Evolutionary conservation across 1,140 invertebrate genomes (phyloP).

Genomic region (Diuraphis noxia): DNA sequence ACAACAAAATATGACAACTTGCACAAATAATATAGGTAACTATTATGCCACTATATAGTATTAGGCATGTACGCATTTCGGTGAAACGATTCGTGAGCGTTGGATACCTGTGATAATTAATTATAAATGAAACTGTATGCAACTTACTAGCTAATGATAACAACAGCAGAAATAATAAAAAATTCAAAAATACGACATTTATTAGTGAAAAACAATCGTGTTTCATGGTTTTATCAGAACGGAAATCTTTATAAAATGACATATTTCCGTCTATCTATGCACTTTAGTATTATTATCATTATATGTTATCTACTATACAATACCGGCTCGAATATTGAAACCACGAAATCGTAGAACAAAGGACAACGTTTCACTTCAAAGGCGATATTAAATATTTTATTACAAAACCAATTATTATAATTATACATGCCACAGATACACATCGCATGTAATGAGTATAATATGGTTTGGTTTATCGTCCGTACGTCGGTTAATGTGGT

Average conservation of each 20-base stretch:
- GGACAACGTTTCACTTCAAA: neutral
- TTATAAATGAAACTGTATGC: neutral
- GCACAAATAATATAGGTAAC: neutral
- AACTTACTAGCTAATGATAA: neutral
- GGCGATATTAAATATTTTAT: neutral
- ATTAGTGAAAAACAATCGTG: neutral
- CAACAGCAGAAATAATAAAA: neutral
- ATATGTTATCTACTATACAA: neutral
- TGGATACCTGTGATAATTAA: neutral
- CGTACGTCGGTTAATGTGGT: neutral
- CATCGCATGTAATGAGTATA: neutral
- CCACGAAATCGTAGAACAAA: neutral
- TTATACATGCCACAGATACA: neutral
- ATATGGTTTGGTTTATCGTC: too few relatives aligned
- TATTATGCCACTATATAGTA: neutral
- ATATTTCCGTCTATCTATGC: neutral
- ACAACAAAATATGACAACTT: neutral
- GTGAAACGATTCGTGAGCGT: neutral
- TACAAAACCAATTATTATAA: neutral
- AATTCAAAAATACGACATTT: neutral
- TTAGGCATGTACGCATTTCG: neutral
- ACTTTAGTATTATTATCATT: neutral
- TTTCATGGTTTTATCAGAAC: neutral
- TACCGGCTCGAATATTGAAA: neutral
- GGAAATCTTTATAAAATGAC: neutral